Conservation (phyloP, 2,113 vertebrate species). For the Nyctereutes procyonoides region DNA sequence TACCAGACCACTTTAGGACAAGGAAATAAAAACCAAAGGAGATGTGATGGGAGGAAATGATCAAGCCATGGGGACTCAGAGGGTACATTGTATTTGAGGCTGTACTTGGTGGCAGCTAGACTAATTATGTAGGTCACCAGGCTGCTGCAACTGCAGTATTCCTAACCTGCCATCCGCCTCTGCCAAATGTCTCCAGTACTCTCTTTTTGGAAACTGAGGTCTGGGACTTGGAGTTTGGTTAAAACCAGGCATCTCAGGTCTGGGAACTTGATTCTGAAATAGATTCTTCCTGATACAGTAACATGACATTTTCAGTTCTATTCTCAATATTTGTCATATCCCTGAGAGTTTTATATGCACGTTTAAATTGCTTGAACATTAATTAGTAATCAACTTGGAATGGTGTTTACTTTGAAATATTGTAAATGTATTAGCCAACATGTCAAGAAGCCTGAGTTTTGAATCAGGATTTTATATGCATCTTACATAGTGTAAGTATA, state of each 20-base stretch:
- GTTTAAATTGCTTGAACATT: neutral
- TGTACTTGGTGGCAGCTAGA: neutral
- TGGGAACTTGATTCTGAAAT: neutral
- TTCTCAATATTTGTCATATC: neutral
- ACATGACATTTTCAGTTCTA: neutral
- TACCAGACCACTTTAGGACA: neutral
- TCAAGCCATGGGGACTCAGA: neutral
- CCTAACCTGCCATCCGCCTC: neutral
- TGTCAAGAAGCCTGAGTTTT: neutral
- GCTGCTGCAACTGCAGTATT: neutral
- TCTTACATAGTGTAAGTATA: neutral
- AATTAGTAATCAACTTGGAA: neutral
- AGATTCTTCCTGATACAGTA: neutral
- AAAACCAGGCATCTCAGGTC: slow-evolving; percentile 1
- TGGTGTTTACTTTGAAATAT: neutral
- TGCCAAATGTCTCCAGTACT: neutral
- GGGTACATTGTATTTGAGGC: neutral
- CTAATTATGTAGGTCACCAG: neutral
- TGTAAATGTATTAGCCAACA: slow-evolving; percentile 16
- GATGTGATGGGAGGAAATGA: neutral
- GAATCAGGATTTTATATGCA: slow-evolving; percentile 34
- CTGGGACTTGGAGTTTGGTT: neutral
- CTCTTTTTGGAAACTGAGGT: neutral
- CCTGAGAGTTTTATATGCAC: neutral
- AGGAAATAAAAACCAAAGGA: slow-evolving; percentile 2